A percentile compares a stretch with the other conserved stretches of the same genome.
Conservation (phyloP, 2,888 invertebrate species). For the Ctenicera cuprea region DNA sequence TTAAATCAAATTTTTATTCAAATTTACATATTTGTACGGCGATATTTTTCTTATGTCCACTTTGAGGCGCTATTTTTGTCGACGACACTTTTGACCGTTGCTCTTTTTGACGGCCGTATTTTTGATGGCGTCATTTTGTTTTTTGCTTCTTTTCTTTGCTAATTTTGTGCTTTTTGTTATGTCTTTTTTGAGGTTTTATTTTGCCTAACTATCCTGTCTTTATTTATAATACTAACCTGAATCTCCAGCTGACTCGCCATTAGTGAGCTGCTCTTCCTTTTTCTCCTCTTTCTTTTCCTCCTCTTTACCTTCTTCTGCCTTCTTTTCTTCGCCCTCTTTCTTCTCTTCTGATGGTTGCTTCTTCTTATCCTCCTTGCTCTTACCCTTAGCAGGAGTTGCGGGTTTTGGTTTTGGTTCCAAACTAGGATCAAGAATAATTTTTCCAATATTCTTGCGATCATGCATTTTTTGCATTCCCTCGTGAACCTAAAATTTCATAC, state of each 20-base stretch:
- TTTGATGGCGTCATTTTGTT: too few relatives aligned
- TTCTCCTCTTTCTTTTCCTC: slow-evolving; percentile 69
- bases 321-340: slow-evolving; percentile 74
- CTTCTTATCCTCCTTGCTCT: slow-evolving; percentile 83
- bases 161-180: too few relatives aligned
- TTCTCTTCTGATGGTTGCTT: slow-evolving; percentile 83
- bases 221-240: slow-evolving; percentile 66
- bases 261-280: slow-evolving; percentile 72
- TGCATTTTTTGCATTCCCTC: slow-evolving; percentile 96
- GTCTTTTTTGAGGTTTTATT: too few relatives aligned
- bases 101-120: too few relatives aligned
- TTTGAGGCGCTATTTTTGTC: too few relatives aligned
- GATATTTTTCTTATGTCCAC: too few relatives aligned
- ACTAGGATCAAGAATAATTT: slow-evolving; percentile 88
- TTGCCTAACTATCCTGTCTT: too few relatives aligned
- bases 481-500: slow-evolving; percentile 76
- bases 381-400: slow-evolving; percentile 85
- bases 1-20: too few relatives aligned
- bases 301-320: slow-evolving; percentile 72
- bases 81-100: too few relatives aligned
- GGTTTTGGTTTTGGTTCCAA: slow-evolving; percentile 87
- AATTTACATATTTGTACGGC: too few relatives aligned
- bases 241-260: slow-evolving; percentile 75
- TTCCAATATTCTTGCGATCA: slow-evolving; percentile 93
- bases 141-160: too few relatives aligned